Conservation (phyloP, 2,113 vertebrate genomes). For the Parus major region DNA sequence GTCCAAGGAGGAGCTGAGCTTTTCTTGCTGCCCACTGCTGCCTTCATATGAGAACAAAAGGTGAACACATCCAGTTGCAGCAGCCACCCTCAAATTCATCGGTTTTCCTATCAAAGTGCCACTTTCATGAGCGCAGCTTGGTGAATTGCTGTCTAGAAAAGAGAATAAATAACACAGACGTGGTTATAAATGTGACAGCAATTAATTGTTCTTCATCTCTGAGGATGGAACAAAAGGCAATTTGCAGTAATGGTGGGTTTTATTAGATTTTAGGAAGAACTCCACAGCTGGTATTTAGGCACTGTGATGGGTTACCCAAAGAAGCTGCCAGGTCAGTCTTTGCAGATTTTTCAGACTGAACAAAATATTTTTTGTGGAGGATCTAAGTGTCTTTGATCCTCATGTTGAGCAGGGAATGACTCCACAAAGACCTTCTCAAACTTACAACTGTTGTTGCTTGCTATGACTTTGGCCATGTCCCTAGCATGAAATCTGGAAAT, state of each 20-base stretch:
- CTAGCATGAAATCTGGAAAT: not conserved
- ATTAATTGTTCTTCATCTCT: not conserved
- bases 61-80: not conserved
- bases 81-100: accelerated
- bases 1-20: not conserved
- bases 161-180: not conserved
- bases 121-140: not conserved
- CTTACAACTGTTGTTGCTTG: not conserved
- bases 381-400: not conserved
- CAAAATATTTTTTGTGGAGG: not conserved
- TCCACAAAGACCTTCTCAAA: not conserved
- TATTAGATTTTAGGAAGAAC: not conserved
- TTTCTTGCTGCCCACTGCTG: not conserved
- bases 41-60: not conserved
- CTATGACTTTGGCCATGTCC: not conserved
- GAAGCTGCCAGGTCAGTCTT: not conserved
- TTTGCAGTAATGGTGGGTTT: not conserved
- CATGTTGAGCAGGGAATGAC: not conserved
- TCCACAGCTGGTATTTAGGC: not conserved
- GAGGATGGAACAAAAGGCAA: not conserved
- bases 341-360: not conserved
- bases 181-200: not conserved
- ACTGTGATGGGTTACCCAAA: not conserved
- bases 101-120: not conserved
- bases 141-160: not conserved